These are phyloP conservation scores for Esox masquinongy DNA, from an alignment of 2,797 vertebrate species.

Conservation along the genomic window DNA sequence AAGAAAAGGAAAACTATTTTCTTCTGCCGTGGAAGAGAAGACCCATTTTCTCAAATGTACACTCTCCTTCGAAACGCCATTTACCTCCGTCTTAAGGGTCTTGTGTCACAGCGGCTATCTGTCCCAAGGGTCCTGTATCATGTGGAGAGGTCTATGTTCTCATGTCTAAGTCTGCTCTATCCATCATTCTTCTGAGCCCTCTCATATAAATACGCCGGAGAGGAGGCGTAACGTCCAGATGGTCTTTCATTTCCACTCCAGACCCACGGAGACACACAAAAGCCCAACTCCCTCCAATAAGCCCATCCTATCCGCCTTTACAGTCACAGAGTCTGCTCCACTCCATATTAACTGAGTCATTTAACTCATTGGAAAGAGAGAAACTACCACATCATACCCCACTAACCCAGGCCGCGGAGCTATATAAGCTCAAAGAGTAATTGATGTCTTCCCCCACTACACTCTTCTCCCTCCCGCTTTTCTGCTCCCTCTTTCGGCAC, in stretches of 20 bases:
- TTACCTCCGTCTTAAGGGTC: not conserved
- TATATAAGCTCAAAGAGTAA: constrained; percentile 1
- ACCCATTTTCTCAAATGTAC: not conserved
- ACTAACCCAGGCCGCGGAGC: constrained; percentile 4
- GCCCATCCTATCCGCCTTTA: not conserved
- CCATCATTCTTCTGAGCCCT: not conserved
- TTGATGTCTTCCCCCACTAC: constrained; percentile 4
- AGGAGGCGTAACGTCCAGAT: constrained; percentile 30
- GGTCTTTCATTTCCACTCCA: constrained; percentile 20
- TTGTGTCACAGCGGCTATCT: not conserved
- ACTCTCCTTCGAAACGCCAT: not conserved
- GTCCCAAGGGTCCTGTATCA: constrained; percentile 29
- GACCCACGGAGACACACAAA: constrained; percentile 25
- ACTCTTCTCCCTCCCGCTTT: constrained; percentile 12
- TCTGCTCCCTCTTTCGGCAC: constrained; percentile 1
- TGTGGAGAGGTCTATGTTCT: constrained; percentile 10
- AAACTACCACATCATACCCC: not conserved
- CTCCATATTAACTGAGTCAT: not conserved
- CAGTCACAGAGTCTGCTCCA: not conserved
- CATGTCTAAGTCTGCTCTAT: not conserved
- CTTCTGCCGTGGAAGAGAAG: not conserved
- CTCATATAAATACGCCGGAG: not conserved
- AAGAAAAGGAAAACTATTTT: not conserved
- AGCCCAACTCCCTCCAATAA: constrained; percentile 7
- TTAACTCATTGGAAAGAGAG: constrained; percentile 1